phyloP scores from a whole-genome alignment of 2,888 invertebrate genomes.

The Cerastoderma edule region DNA sequence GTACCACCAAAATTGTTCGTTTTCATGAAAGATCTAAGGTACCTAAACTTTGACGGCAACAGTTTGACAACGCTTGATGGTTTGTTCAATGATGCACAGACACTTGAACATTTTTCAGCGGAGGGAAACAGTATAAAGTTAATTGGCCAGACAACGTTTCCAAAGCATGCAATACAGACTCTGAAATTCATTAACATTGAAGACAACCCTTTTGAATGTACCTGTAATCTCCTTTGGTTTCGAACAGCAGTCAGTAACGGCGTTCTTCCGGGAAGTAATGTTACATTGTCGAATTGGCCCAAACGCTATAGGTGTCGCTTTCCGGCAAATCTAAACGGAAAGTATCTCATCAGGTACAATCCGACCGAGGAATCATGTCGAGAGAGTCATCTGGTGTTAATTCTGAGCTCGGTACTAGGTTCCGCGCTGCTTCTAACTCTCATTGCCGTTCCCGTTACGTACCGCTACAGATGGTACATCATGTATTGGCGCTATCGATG shows the following conservation, averaged over 20 bases:
- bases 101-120: not conserved
- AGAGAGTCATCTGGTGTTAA: not conserved
- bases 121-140: constrained; percentile 16
- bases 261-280: constrained; percentile 12
- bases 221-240: constrained; percentile 48
- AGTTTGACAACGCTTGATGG: not conserved
- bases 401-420: not conserved
- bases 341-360: constrained; percentile 12
- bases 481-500: constrained; percentile 27
- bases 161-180: not conserved
- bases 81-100: not conserved
- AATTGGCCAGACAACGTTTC: constrained; percentile 14
- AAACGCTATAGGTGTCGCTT: constrained; percentile 19
- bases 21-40: constrained; percentile 14
- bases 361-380: constrained; percentile 30
- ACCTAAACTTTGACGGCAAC: constrained; percentile 30
- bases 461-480: constrained; percentile 39
- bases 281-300: constrained; percentile 29
- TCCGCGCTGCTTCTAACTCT: not conserved
- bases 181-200: constrained; percentile 20
- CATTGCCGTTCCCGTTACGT: not conserved
- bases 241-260: constrained; percentile 31
- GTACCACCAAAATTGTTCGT: constrained; percentile 11
- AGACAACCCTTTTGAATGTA: constrained; percentile 49
- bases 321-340: not conserved